A percentile compares a stretch with the other conserved stretches of the same genome.
These are phyloP conservation scores for Meloidogyne chitwoodi DNA, from an alignment of 1,140 invertebrate species.

Conservation along the genomic window DNA sequence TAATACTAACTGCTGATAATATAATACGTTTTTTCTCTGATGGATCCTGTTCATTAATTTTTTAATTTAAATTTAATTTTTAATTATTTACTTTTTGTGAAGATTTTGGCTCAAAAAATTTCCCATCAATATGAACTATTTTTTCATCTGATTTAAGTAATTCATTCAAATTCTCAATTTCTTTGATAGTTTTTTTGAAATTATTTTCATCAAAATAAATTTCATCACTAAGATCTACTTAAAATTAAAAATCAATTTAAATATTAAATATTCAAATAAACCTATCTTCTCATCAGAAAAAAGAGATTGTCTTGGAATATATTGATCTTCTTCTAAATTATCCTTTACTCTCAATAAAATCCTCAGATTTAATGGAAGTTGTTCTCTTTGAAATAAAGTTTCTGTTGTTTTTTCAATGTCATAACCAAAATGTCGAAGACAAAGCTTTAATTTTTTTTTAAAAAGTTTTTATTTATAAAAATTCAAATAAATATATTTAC, in stretches of 20 bases:
- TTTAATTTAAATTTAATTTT: neutral
- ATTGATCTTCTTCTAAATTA: conserved; percentile 1
- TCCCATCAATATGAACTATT: conserved; percentile 5
- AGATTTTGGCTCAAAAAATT: conserved; percentile 7
- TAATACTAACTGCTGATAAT: neutral
- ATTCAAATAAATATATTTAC: conserved; percentile 4
- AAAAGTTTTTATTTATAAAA: neutral
- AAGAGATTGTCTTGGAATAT: neutral
- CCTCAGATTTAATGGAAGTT: conserved; percentile 15
- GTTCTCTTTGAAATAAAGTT: conserved; percentile 6
- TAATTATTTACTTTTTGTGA: neutral
- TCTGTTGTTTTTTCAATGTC: conserved; percentile 10
- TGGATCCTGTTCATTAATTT: neutral
- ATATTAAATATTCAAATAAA: neutral
- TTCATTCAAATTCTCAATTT: neutral
- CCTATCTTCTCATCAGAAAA: neutral
- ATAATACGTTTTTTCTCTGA: neutral
- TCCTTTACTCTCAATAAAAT: conserved; percentile 6
- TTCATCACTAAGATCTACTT: neutral
- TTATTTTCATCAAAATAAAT: neutral
- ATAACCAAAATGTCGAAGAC: conserved; percentile 22
- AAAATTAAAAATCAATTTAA: neutral
- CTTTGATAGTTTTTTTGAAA: neutral
- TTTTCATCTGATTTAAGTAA: neutral
- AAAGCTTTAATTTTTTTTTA: neutral